Base-by-base conservation (phyloP, 2,113 vertebrate genomes). In the Galeopterus variegatus region DNA sequence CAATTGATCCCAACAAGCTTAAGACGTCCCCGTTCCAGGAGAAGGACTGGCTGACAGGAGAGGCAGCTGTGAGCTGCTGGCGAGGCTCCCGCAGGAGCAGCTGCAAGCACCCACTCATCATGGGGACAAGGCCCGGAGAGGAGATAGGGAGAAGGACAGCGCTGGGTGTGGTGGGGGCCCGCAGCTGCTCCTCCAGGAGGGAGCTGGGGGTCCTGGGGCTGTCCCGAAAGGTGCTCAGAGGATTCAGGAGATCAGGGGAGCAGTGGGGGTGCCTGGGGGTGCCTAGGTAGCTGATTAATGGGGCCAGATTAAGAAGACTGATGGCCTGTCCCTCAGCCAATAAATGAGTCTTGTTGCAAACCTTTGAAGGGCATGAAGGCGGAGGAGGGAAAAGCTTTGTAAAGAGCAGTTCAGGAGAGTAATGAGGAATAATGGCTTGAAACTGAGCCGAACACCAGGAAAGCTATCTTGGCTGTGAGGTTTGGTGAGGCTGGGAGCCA, bases 1-100 rank as follows among this genome's bases (percentile, higher is more conserved):
- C 76, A 52, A 56, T 83, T 95, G 96, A 93, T 92, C 90, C 82
- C 93, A 50, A n/a, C 73, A 76, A 90, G 83, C 52, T 98, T 89
- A 81, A 2, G 52, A 83, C 4, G 36, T 98, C 89, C 93, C 33
- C 0, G 0, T 88, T 98, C 91, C 82, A 54, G 88, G 62, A 79
- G 96, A 96, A 88, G 28, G 58, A 94, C 92, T 75, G 4, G 83
- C 81, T 97, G 92, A 87, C 75, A 86, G 73, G 65, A 62, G 80
- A 96, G 94, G 93, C 13, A 28, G 88, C 85, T 28, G 58, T 64
- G 28, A 19, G 69, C 56, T 96, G 6, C 3, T 0, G 0, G 15
- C 1, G 0, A 6, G 33, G 3, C 36, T 67, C 54, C 69, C 1
- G 17, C 1, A 19, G 64, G 23, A 72, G 79, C 87, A 72, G 81